Percentiles rank a stretch among this genome's conserved stretches.
These are phyloP conservation scores for Thalassophryne amazonica DNA, from an alignment of 2,797 vertebrate genomes.

Conservation along the genomic window DNA sequence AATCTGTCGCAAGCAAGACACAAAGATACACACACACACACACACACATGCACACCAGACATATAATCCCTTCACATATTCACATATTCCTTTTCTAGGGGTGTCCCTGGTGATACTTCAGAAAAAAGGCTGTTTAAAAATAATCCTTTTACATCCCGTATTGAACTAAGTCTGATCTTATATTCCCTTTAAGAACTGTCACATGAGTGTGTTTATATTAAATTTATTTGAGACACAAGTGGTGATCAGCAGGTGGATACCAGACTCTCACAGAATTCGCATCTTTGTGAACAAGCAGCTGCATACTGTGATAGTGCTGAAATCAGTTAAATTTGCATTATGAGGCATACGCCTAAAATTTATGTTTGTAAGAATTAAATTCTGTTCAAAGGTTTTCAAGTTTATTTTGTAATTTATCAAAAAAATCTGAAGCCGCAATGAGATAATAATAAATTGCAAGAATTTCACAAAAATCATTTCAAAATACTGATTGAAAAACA, in stretches of 20 bases:
- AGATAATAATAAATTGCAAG: no score
- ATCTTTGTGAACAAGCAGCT: no score
- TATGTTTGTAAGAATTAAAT: no score
- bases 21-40: conserved; percentile 6
- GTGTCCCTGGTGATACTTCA: conserved; percentile 56
- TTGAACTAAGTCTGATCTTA: conserved; percentile 58
- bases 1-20: conserved; percentile 39
- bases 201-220: conserved; percentile 61
- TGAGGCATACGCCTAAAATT: no score
- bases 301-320: no score
- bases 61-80: conserved; percentile 36
- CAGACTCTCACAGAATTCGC: conserved; percentile 15
- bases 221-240: conserved; percentile 44
- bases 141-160: conserved; percentile 58
- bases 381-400: no score
- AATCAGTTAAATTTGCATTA: no score
- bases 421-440: no score
- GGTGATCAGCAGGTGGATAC: conserved; percentile 13
- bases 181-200: conserved; percentile 70
- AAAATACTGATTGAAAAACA: no score
- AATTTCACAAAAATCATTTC: no score
- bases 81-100: conserved; percentile 37
- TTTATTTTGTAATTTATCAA: no score
- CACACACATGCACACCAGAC: not conserved
- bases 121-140: conserved; percentile 67